Base-by-base conservation (phyloP, 2,888 invertebrate species). In the Dryocosmus kuriphilus region DNA sequence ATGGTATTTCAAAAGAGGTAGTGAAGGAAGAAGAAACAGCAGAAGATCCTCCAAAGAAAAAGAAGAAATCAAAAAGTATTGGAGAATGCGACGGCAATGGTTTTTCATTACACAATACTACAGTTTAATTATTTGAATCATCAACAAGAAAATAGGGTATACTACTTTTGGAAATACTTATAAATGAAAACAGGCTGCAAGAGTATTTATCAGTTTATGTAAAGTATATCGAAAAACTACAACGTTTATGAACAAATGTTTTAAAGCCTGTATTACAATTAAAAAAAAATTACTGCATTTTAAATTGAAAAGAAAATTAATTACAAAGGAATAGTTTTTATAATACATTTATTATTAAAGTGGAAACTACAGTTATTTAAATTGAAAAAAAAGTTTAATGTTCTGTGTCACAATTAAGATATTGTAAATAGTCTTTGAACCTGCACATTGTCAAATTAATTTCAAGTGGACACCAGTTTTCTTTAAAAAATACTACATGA, bases 11-110 rank as follows among this genome's bases (percentile, higher is more conserved):
- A 16, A 30, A 75, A 27, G 80, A 82, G 41, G 84, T 81, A 24
- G 83, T 81, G 51, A 87, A 86, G 24, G 86, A 77, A 5, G 84
- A 82, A 14, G 82, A 75, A 22, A 89, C 83, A 7, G 30, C n/a
- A 11, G 71, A 71, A 46, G 89, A 90, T 76, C 86, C 89, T 14
- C 87, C 89, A 19, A 91, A 90, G 78, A 92, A 92, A 83, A 92
- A 92, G 79, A 92, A 90, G 81, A 91, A 91, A 82, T 90, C 89
- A 7, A 91, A 91, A 79, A 83, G 79, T 79, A 74, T 83, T 78
- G 78, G 75, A 8, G 86, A 77, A 38, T 55, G 8, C 19, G 63
- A 71, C 1, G 71, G 51, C n/a, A n/a, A 71, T n/a, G 19, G 2
- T 24, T 67, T 24, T 7, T 41, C 41, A 16, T 41, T 27, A 7